Percentiles rank a stretch among this genome's conserved stretches.
phyloP scores from a whole-genome alignment of 2,888 invertebrate genomes.

The Leucania comma region DNA sequence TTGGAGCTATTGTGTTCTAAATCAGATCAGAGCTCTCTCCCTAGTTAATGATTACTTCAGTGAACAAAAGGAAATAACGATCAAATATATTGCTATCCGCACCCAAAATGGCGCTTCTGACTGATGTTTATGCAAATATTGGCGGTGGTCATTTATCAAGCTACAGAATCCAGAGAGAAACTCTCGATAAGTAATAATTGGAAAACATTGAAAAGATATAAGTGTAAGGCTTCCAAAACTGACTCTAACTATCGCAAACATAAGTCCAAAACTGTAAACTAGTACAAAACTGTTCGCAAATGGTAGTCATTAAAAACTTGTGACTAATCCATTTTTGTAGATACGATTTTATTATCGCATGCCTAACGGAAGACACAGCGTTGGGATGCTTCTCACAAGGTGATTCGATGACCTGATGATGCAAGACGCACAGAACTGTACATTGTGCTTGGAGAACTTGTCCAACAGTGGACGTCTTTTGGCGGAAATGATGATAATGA shows the following conservation, averaged over 20 bases:
- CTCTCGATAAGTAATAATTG: not conserved
- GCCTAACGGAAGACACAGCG: too few species aligned
- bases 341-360: not conserved
- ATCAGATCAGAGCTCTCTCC: slow-evolving; percentile 19
- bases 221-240: slow-evolving; percentile 12
- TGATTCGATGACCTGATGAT: too few species aligned
- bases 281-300: slow-evolving; percentile 8
- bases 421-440: too few species aligned
- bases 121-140: not conserved
- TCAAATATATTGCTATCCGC: not conserved
- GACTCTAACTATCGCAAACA: slow-evolving; percentile 5
- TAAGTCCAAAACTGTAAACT: not conserved
- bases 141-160: too few species aligned
- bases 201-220: not conserved
- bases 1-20: slow-evolving; percentile 39
- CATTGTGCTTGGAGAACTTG: too few species aligned
- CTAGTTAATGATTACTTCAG: not conserved
- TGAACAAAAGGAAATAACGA: slow-evolving; percentile 5
- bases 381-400: too few species aligned
- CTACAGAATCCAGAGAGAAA: not conserved
- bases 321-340: not conserved
- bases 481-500: too few species aligned
- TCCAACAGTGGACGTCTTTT: too few species aligned
- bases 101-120: not conserved
- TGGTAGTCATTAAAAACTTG: slow-evolving; percentile 27